Evolutionary conservation across 2,113 vertebrate species (phyloP).

Genomic region (Morone saxatilis): DNA sequence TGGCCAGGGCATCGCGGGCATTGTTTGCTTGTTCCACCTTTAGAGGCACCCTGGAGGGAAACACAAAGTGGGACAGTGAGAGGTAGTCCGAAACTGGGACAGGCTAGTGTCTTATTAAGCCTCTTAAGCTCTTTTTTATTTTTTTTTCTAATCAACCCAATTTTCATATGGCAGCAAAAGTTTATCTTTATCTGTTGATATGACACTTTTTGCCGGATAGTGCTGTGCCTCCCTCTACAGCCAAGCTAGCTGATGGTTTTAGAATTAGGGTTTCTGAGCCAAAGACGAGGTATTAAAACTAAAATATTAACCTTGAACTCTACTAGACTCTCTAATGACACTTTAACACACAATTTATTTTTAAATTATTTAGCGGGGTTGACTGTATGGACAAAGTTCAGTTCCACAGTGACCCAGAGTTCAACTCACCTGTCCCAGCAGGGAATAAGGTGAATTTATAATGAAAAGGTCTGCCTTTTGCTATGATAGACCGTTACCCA

Average conservation of each 20-base stretch:
- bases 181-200: slow-evolving; percentile 11
- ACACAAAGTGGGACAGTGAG: slow-evolving; percentile 64
- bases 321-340: slow-evolving; percentile 30
- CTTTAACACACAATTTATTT: slow-evolving; percentile 41
- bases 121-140: background rate
- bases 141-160: slow-evolving; percentile 36
- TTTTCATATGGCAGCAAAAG: slow-evolving; percentile 28
- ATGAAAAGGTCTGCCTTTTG: slow-evolving; percentile 24
- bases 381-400: slow-evolving; percentile 58
- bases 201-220: slow-evolving; percentile 30
- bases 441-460: slow-evolving; percentile 53
- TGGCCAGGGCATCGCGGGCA: slow-evolving; percentile 96
- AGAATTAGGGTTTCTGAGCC: slow-evolving; percentile 17
- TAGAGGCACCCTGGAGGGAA: slow-evolving; percentile 90
- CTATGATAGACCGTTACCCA: background rate
- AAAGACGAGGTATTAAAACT: slow-evolving; percentile 49
- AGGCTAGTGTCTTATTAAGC: slow-evolving; percentile 29
- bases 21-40: slow-evolving; percentile 99
- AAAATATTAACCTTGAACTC: slow-evolving; percentile 56
- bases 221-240: background rate
- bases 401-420: slow-evolving; percentile 56
- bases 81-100: slow-evolving; percentile 64
- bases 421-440: slow-evolving; percentile 49
- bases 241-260: background rate
- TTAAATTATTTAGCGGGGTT: slow-evolving; percentile 69